Conservation (phyloP, 2,797 vertebrate species). For the Myioborus miniatus region DNA sequence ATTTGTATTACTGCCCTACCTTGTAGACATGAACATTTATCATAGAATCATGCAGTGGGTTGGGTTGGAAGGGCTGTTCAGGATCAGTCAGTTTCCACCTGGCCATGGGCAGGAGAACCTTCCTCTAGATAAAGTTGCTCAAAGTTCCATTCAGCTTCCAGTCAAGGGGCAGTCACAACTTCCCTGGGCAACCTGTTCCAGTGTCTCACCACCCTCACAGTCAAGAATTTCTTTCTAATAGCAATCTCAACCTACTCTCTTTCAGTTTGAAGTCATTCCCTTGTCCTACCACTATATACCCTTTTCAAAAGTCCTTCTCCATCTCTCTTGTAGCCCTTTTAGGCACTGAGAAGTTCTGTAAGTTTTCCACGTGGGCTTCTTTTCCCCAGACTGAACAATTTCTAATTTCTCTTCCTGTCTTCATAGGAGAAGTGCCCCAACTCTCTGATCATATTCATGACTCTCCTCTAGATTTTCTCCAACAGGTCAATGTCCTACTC, state of each 20-base stretch:
- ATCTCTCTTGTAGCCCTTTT: neutral
- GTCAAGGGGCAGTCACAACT: neutral
- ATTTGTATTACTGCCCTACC: neutral
- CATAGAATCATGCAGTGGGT: neutral
- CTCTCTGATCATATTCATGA: neutral
- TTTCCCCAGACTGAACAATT: neutral
- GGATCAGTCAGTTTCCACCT: too few species aligned
- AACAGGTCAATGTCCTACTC: neutral
- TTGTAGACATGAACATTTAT: neutral
- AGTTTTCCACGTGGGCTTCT: neutral
- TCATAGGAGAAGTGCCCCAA: neutral
- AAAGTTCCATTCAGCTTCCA: neutral
- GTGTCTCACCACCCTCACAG: neutral
- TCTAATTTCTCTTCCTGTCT: neutral
- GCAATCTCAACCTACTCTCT: neutral
- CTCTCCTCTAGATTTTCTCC: neutral
- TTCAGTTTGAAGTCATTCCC: neutral
- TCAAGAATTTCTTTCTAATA: neutral
- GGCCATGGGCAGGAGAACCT: neutral
- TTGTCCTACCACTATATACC: neutral
- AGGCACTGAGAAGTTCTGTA: neutral
- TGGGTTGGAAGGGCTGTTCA: neutral
- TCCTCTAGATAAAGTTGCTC: neutral
- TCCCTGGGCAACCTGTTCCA: neutral
- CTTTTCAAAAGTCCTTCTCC: neutral